These are phyloP conservation scores for Bubo blakistoni DNA, from an alignment of 2,113 vertebrate genomes.

Conservation along the genomic window DNA sequence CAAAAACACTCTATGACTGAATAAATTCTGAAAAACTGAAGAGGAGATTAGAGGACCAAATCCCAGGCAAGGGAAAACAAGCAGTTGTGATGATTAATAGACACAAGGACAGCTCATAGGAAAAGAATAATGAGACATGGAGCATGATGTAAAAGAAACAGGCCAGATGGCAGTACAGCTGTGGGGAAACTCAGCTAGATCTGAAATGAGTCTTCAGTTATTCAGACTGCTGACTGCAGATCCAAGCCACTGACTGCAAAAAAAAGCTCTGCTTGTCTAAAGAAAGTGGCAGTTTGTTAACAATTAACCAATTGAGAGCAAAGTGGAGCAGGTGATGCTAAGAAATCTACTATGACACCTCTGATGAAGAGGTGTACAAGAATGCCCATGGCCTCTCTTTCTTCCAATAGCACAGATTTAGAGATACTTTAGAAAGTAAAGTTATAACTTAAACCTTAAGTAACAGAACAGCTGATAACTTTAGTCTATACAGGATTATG, in stretches of 20 bases:
- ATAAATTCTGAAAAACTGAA: conserved; percentile 35
- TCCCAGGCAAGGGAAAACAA: conserved; percentile 54
- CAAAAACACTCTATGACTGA: conserved; percentile 14
- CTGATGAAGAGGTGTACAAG: neutral
- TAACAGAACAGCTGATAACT: neutral
- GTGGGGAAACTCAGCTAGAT: conserved; percentile 38
- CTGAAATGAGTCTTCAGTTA: conserved; percentile 39
- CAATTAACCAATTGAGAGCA: neutral
- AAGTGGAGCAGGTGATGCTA: conserved; percentile 13
- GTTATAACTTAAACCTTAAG: neutral
- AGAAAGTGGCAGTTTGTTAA: conserved; percentile 8
- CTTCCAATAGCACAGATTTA: neutral
- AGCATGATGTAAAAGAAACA: conserved; percentile 61
- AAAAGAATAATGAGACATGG: conserved; percentile 61
- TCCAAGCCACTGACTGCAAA: neutral
- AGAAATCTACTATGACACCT: neutral
- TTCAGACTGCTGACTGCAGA: neutral
- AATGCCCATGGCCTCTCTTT: neutral
- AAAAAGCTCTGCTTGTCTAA: conserved; percentile 8
- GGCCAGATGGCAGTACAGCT: conserved; percentile 57
- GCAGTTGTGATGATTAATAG: conserved; percentile 59
- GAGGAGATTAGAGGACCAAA: conserved; percentile 31
- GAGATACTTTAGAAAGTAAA: neutral
- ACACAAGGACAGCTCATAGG: conserved; percentile 63
- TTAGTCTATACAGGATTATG: neutral